phyloP scores from a whole-genome alignment of 2,113 vertebrate genomes.

The Butorides virescens region DNA sequence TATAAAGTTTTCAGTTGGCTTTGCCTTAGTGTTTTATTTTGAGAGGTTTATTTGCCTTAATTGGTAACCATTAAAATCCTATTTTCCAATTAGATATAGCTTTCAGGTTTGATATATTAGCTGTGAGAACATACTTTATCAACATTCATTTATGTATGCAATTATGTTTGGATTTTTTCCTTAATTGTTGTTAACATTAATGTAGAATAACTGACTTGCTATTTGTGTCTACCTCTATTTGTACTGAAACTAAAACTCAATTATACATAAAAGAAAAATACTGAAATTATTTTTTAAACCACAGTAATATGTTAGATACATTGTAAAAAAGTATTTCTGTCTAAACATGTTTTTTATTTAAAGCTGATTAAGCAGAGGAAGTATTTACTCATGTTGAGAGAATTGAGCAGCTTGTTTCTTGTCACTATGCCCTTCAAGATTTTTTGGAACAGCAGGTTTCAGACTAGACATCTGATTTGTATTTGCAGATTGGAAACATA shows the following conservation, averaged over 20 bases:
- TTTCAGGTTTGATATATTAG: not conserved
- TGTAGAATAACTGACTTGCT: not conserved
- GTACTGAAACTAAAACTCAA: not conserved
- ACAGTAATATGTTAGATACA: not conserved
- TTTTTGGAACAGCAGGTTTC: not conserved
- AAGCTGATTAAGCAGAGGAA: conserved; percentile 14
- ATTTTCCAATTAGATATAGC: not conserved
- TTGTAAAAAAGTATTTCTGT: not conserved
- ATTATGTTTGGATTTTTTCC: not conserved
- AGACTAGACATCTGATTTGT: not conserved
- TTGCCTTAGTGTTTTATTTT: not conserved
- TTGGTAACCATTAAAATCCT: not conserved
- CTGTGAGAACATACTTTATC: not conserved
- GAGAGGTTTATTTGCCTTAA: not conserved
- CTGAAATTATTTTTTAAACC: not conserved
- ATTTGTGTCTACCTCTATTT: not conserved
- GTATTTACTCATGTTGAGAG: not conserved
- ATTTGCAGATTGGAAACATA: not conserved
- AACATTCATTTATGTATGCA: not conserved
- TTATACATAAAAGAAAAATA: not conserved
- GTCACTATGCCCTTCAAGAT: not conserved
- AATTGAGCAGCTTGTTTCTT: not conserved
- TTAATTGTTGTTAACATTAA: not conserved
- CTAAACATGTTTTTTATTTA: not conserved
- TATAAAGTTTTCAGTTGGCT: not conserved